Evolutionary conservation across 2,113 vertebrate genomes (phyloP).

Genomic region (Platysternon megacephalum): DNA sequence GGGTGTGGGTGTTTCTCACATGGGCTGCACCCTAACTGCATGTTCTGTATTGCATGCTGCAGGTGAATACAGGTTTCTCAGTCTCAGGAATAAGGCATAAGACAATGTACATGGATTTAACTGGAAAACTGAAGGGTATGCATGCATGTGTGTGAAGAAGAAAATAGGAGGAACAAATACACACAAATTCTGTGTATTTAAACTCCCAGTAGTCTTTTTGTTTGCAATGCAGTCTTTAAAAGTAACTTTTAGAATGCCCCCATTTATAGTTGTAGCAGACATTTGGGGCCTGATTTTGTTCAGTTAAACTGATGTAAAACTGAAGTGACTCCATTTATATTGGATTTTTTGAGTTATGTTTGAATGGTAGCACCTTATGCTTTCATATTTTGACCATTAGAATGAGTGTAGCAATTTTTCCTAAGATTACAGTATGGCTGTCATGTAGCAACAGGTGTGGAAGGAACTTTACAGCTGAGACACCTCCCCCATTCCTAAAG

Average conservation of each 20-base stretch:
- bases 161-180: not conserved
- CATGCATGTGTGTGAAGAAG: rapidly evolving
- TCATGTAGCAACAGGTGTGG: slow-evolving; percentile 77
- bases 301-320: not conserved
- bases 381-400: slow-evolving; percentile 23
- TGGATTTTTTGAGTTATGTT: not conserved
- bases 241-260: not conserved
- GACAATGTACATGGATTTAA: rapidly evolving
- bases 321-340: not conserved
- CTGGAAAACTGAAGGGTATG: rapidly evolving
- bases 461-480: slow-evolving; percentile 43
- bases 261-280: not conserved
- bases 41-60: not conserved
- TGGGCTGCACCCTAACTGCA: not conserved
- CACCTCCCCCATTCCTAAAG: slow-evolving; percentile 10
- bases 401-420: not conserved
- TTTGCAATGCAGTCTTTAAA: not conserved
- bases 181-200: not conserved
- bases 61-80: not conserved
- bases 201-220: not conserved
- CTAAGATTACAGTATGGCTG: slow-evolving; percentile 38
- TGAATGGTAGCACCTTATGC: not conserved
- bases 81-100: not conserved
- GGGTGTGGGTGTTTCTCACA: not conserved
- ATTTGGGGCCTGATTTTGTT: rapidly evolving